A percentile compares a stretch with the other conserved stretches of the same genome.
These are phyloP conservation scores for Phyto melanocephala DNA, from an alignment of 2,888 invertebrate genomes.

Conservation along the genomic window DNA sequence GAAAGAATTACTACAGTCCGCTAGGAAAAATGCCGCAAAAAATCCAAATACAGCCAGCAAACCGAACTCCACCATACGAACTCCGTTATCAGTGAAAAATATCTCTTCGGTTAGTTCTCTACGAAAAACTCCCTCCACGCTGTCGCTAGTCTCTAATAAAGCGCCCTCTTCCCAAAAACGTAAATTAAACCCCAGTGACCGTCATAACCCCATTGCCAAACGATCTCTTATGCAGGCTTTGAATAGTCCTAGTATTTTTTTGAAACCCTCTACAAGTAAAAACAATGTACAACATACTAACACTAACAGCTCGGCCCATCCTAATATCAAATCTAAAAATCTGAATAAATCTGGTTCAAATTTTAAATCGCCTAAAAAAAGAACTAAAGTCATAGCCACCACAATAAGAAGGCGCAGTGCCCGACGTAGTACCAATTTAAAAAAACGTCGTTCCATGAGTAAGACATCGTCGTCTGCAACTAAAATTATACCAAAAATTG, in stretches of 20 bases:
- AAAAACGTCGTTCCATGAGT: slow-evolving; percentile 67
- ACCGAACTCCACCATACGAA: slow-evolving; percentile 62
- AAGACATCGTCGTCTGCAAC: slow-evolving; percentile 23
- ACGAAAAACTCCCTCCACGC: slow-evolving; percentile 71
- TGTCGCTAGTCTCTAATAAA: slow-evolving; percentile 48
- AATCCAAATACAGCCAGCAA: slow-evolving; percentile 11
- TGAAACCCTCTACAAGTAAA: slow-evolving; percentile 57
- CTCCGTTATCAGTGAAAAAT: slow-evolving; percentile 72
- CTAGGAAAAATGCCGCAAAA: slow-evolving; percentile 74
- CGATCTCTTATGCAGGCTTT: slow-evolving; percentile 72
- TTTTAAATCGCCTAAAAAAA: slow-evolving; percentile 70
- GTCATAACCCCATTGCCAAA: slow-evolving; percentile 70
- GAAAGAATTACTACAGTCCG: slow-evolving; percentile 78
- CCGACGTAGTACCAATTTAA: slow-evolving; percentile 68
- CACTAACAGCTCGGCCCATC: neutral
- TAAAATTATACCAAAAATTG: slow-evolving; percentile 50
- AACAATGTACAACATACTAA: neutral
- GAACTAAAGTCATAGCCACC: slow-evolving; percentile 71
- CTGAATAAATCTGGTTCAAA: slow-evolving; percentile 50
- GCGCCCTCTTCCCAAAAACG: slow-evolving; percentile 71
- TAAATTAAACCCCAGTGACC: slow-evolving; percentile 66
- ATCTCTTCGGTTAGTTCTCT: slow-evolving; percentile 65
- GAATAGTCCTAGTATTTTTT: slow-evolving; percentile 69
- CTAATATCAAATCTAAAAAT: slow-evolving; percentile 6
- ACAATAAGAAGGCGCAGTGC: slow-evolving; percentile 72